Percentiles rank a stretch among this genome's conserved stretches.
Evolutionary conservation across 2,797 vertebrate species (phyloP).

Genomic region (Toxotes lorentzi): DNA sequence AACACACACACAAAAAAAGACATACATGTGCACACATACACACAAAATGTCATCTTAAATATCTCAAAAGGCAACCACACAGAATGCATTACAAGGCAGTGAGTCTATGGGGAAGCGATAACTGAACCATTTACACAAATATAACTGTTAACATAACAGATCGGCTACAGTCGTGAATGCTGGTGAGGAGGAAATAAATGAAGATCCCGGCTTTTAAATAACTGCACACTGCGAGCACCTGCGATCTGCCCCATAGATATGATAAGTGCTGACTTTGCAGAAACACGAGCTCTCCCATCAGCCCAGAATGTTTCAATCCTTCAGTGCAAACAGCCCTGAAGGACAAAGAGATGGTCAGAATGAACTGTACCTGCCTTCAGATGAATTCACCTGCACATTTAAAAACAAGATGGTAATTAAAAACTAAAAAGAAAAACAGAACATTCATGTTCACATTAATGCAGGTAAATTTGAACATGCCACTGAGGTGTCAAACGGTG

Average conservation of each 20-base stretch:
- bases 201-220: constrained; percentile 15
- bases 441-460: not conserved
- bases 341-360: not conserved
- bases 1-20: not conserved
- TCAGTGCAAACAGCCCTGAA: not conserved
- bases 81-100: constrained; percentile 43
- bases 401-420: constrained; percentile 33
- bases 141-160: constrained; percentile 31
- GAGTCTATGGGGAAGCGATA: constrained; percentile 20
- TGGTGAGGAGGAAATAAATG: constrained; percentile 44
- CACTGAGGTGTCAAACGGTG: not conserved
- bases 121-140: constrained; percentile 24
- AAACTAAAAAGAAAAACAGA: constrained; percentile 21
- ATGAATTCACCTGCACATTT: constrained; percentile 3
- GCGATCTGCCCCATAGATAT: not conserved
- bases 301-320: constrained; percentile 1
- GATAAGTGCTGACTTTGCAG: constrained; percentile 17
- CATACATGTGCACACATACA: not conserved
- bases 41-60: constrained; percentile 43
- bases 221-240: not conserved
- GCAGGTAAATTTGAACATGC: not conserved
- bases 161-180: constrained; percentile 44
- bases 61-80: constrained; percentile 33
- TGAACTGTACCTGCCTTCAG: constrained; percentile 1
- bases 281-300: not conserved